Evolutionary conservation across 1,140 invertebrate genomes (phyloP), one percentile per base, ranked within the genome.

Genomic region (Diorhabda carinulata): DNA sequence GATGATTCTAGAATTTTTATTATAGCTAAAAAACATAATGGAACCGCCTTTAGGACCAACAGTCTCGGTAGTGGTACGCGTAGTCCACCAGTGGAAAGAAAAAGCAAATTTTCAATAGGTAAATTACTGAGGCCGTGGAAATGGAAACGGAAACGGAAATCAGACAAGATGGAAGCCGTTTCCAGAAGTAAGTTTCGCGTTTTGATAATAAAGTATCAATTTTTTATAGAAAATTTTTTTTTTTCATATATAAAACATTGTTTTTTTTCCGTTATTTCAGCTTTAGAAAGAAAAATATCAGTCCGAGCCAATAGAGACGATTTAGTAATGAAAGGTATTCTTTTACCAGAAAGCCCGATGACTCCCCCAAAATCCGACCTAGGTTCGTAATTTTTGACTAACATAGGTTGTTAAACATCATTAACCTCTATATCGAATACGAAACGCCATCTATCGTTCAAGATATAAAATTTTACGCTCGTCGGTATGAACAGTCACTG

Each of bases 141-240:
- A 83, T 98, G 96, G 96, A 95, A 96, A 85, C 88, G 95, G 83
- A 97, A 97, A 92, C 97, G 97, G 89, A 98, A 98, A 87, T 96
- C 94, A 67, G 96, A 98, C 81, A 97, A 96, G 83, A 95, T 98
- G 79, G 95, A 98, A 83, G 94, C 95, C 76, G 90, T 95, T 75
- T 97, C 94, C 78, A 91, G 94, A 87, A 95, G 95, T 98, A 85
- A 94, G 92, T 90, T 72, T 52, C 9, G 6, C 25, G 25, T 25
- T 25, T 25, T 25, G 0, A 25, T 25, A 1, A 25, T 25, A 25
- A 25, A 25, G 25, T 25, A 25, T 25, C 25, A 25, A 25, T 25
- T 25, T 25, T 25, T 25, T 25, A 25, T 25, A 25, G 25, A 25
- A 25, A 25, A 25, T 1, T 25, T 25, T 25, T 25, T 25, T 25